Percentiles rank a stretch among this genome's conserved stretches.
phyloP scores from a whole-genome alignment of 2,797 vertebrate genomes.

The Fistularia tabacaria region DNA sequence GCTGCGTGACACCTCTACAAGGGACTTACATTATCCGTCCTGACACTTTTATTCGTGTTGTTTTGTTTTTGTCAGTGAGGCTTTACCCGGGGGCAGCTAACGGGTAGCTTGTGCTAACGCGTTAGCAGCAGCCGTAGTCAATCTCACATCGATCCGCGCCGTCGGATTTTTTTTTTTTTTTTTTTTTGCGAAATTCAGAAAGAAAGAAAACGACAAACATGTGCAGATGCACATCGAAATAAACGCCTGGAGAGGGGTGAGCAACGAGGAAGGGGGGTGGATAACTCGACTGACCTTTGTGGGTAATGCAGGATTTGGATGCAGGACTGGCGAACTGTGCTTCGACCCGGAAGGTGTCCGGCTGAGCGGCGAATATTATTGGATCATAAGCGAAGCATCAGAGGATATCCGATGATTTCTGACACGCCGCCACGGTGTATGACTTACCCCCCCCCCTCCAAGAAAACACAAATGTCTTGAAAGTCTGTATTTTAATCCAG shows the following conservation, averaged over 20 bases:
- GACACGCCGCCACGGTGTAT: slow-evolving; percentile 5
- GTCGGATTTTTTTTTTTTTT: too few relatives aligned
- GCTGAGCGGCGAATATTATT: slow-evolving; percentile 11
- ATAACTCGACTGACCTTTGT: slow-evolving; percentile 64
- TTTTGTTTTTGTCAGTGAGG: neutral
- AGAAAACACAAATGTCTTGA: too few relatives aligned
- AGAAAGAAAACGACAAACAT: neutral
- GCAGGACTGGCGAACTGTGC: slow-evolving; percentile 43
- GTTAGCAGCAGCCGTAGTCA: slow-evolving; percentile 20
- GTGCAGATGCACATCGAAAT: slow-evolving; percentile 11
- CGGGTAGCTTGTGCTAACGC: slow-evolving; percentile 19
- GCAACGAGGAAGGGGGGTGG: neutral
- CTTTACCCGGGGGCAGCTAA: slow-evolving; percentile 27
- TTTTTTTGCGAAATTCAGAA: neutral
- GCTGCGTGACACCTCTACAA: too few relatives aligned
- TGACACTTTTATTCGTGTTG: too few relatives aligned
- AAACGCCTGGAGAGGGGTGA: slow-evolving; percentile 17
- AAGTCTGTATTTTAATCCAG: too few relatives aligned
- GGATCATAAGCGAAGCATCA: slow-evolving; percentile 20
- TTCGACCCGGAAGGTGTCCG: slow-evolving; percentile 59
- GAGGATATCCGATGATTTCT: slow-evolving; percentile 6
- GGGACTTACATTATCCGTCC: too few relatives aligned
- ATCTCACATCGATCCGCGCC: neutral
- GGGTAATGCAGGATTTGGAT: slow-evolving; percentile 41
- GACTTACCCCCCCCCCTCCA: too few relatives aligned